Percentiles rank a stretch among this genome's conserved stretches.
Conservation (phyloP, 2,888 invertebrate species). For the Molorchus minor region DNA sequence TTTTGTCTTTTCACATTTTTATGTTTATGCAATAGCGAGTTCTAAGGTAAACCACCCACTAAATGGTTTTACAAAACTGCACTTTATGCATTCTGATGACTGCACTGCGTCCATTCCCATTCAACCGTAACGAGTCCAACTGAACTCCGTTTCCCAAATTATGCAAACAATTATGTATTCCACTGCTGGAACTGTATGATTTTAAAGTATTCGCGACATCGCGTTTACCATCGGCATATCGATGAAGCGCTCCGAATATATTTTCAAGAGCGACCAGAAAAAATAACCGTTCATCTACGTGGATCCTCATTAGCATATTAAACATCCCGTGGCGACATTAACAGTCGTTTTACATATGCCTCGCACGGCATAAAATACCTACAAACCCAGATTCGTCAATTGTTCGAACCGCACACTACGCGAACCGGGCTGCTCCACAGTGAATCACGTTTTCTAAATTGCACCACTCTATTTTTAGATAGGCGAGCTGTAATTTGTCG, state of each 20-base stretch:
- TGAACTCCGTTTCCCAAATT: constrained; percentile 14
- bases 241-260: constrained; percentile 8
- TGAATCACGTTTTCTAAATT: constrained; percentile 18
- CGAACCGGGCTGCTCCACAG: constrained; percentile 1
- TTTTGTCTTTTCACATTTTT: no score
- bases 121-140: no score
- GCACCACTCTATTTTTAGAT: constrained; percentile 13
- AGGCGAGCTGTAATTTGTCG: constrained; percentile 7
- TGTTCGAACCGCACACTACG: background rate
- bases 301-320: constrained; percentile 40
- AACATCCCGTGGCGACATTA: constrained; percentile 40
- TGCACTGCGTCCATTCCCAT: no score
- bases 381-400: constrained; percentile 32
- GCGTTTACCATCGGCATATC: constrained; percentile 10
- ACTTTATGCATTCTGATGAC: no score
- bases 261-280: constrained; percentile 23
- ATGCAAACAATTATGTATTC: constrained; percentile 19
- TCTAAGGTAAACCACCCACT: no score
- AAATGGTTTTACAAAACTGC: no score
- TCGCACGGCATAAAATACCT: constrained; percentile 26
- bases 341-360: constrained; percentile 42
- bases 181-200: constrained; percentile 17
- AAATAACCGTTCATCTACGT: constrained; percentile 28
- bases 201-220: constrained; percentile 10
- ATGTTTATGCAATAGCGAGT: no score